phyloP scores from a whole-genome alignment of 2,797 vertebrate species.

The Capromys pilorides region DNA sequence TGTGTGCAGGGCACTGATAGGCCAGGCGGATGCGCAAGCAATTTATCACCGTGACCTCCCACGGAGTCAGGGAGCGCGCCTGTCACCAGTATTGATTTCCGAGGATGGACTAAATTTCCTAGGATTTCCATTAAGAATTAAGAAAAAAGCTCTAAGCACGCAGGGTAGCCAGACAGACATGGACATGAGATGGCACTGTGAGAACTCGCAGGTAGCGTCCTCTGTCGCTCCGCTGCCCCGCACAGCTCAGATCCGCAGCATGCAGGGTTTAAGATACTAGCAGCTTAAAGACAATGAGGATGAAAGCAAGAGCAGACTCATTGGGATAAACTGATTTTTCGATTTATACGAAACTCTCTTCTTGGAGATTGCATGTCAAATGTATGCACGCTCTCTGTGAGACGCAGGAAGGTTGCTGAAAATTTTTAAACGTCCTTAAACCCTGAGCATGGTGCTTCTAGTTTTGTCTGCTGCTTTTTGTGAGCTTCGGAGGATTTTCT shows the following conservation, averaged over 20 bases:
- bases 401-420: conserved; percentile 76
- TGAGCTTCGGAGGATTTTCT: conserved; percentile 76
- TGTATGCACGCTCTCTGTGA: conserved; percentile 82
- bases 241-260: conserved; percentile 89
- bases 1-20: conserved; percentile 90
- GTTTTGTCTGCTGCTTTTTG: conserved; percentile 83
- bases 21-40: conserved; percentile 91
- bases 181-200: conserved; percentile 95
- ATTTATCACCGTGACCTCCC: conserved; percentile 90
- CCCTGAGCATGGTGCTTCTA: conserved; percentile 84
- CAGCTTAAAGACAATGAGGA: conserved; percentile 81
- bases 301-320: conserved; percentile 77
- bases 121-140: conserved; percentile 91
- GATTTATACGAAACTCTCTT: conserved; percentile 77
- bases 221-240: conserved; percentile 88
- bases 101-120: conserved; percentile 92
- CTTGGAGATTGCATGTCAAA: conserved; percentile 86
- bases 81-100: conserved; percentile 93
- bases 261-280: conserved; percentile 89
- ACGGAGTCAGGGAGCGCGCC: conserved; percentile 90
- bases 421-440: conserved; percentile 83
- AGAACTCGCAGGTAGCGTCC: conserved; percentile 93
- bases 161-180: conserved; percentile 94
- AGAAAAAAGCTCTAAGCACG: conserved; percentile 88
- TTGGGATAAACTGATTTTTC: conserved; percentile 82